phyloP scores from a whole-genome alignment of 2,113 vertebrate genomes.

The Leptocoma aspasia region DNA sequence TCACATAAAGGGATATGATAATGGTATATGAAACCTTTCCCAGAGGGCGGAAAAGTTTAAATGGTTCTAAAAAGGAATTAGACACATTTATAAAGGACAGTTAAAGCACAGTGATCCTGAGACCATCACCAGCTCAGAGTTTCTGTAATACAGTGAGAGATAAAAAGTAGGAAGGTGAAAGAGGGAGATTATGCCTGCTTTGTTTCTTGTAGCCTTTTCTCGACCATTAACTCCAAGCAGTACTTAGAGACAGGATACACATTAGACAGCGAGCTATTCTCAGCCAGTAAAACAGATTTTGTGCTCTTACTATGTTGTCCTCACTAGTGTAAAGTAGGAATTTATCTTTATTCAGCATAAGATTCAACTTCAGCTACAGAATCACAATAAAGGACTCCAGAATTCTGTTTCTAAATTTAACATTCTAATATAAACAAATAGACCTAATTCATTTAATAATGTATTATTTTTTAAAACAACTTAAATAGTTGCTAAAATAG shows the following conservation, averaged over 20 bases:
- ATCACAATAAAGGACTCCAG: background rate
- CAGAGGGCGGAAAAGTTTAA: background rate
- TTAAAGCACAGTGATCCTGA: background rate
- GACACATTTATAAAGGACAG: background rate
- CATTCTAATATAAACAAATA: background rate
- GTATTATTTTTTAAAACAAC: background rate
- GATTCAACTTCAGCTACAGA: background rate
- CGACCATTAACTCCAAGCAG: background rate
- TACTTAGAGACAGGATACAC: background rate
- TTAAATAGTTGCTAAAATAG: background rate
- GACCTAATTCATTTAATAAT: background rate
- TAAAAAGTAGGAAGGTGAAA: background rate
- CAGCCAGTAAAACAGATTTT: background rate
- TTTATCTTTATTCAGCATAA: background rate
- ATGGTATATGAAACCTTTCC: background rate
- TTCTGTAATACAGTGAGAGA: background rate
- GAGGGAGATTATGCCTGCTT: background rate
- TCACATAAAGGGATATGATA: background rate
- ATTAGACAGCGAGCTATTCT: conserved; percentile 21
- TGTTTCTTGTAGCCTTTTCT: background rate
- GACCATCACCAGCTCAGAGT: background rate
- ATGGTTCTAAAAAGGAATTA: background rate
- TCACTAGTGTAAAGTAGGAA: background rate
- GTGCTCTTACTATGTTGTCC: background rate
- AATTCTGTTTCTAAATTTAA: background rate